Base-by-base conservation (phyloP, 2,888 invertebrate species). In the Monoplex corrugatus region DNA sequence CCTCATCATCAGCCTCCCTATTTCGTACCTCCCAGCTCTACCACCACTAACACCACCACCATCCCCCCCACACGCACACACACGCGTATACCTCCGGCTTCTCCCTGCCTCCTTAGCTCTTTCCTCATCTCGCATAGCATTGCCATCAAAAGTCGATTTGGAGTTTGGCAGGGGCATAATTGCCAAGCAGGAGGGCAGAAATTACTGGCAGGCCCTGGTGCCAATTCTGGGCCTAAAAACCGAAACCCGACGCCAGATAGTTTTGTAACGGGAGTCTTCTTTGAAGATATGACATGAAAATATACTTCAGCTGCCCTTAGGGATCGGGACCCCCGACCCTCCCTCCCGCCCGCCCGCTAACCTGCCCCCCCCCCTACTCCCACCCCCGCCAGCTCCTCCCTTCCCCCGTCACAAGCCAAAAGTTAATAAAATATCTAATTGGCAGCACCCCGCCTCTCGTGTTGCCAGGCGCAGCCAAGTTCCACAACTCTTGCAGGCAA, bases 131-230 rank as follows among this genome's bases (percentile, higher is more conserved):
- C 87, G 35, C 87, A 75, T 57, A 78, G 43, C 87, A 19, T n/a
- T 57, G 50, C 75, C 87, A 80, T 87, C 87, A 80, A 87, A 87
- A 88, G 88, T 88, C 83, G 88, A 88, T 88, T 88, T 88, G 82
- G 63, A 87, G 82, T 88, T 88, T 88, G 88, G 88, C 88, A 83
- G 82, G 40, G 40, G 40, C 10, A 45, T 83, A 88, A 88, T 88
- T 88, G 40, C 83, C 43, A 40, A 16, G 43, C 57, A 35, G 86
- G 68, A 68, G 72, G 68, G 86, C 35, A 32, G 85, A 68, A 86
- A 68, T 86, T 63, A 43, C 86, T 40, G 40, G 86, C 72, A 13
- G 32, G 28, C 68, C 72, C 50, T 72, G 38, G 10, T 68, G 86
- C 86, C 86, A 86, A 72, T 68, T 86, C 28, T 38, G 45, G 28